Evolutionary conservation across 2,797 vertebrate species (phyloP), one percentile per base, ranked within the genome.

Genomic region (Acropternis orthonyx): DNA sequence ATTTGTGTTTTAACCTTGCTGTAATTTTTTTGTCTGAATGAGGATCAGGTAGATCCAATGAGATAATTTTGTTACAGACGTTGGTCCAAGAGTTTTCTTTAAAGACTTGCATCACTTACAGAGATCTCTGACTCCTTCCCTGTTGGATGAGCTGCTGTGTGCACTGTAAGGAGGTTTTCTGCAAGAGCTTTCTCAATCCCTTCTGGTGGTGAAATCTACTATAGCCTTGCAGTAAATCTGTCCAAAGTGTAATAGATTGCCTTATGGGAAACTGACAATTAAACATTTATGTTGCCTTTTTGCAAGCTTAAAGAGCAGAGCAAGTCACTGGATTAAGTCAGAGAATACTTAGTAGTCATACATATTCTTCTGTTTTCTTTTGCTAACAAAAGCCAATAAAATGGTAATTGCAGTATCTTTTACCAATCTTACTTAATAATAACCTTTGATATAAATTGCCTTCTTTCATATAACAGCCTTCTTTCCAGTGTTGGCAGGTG

Each of bases 381-480:
- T 74, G 19, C 46, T 90, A 74, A 65, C 71, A 68, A 49, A 73
- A 87, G 37, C 46, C 52, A 79, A 24, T 74, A 77, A 77, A 91
- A 72, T 43, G 6, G 20, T 88, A 91, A 91, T 91, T 95, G 66
- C 41, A 61, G 32, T 82, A 74, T 92, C 74, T 82, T 91, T 85
- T 95, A 32, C 65, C 27, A 61, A 10, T 81, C 49, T 77, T 80
- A 32, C 74, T 91, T 94, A 93, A 88, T 94, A 77, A 68, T 88
- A 94, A 83, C 30, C 84, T 75, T 67, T 65, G 52, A 36, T 85
- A 80, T 36, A 92, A 73, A 73, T 49, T 5, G 82, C 67, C 39
- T 63, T 68, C 79, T 84, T 85, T 74, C 34, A 36, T 80, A 1
- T 43, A 71, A 32, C 52, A 87, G 24, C 36, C 49, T 87, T 89